Conservation (phyloP, 2,797 vertebrate species). For the Enteromius paludinosus region DNA sequence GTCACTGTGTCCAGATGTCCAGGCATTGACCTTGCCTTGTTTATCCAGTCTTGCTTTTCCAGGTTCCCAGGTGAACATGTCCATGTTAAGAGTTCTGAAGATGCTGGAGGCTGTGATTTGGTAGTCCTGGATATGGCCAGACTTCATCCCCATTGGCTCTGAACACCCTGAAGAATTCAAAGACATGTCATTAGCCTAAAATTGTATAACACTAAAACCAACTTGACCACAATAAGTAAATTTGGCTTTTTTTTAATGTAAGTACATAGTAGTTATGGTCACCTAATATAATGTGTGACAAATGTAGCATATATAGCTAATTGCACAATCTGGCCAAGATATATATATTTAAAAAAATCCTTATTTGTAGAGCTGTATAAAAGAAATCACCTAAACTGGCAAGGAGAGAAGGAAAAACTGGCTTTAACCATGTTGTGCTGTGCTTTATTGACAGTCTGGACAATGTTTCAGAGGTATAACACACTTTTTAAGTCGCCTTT, state of each 20-base stretch:
- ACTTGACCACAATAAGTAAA: too few species aligned
- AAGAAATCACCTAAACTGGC: not conserved
- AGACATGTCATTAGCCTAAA: not conserved
- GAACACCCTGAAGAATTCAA: slow-evolving; percentile 86
- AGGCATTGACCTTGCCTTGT: slow-evolving; percentile 98
- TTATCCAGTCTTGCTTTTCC: slow-evolving; percentile 96
- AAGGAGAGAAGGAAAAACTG: not conserved
- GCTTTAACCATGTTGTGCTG: not conserved
- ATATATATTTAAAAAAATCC: too few species aligned
- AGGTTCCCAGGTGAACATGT: slow-evolving; percentile 99
- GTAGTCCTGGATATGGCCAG: slow-evolving; percentile 95
- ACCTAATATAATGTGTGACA: too few species aligned
- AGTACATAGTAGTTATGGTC: too few species aligned
- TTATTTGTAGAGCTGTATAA: not conserved
- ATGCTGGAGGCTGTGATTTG: slow-evolving; percentile 94
- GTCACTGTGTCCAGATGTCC: slow-evolving; percentile 96
- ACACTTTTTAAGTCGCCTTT: not conserved
- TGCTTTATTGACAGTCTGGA: slow-evolving; percentile 19
- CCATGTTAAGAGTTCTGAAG: slow-evolving; percentile 98
- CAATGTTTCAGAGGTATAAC: slow-evolving; percentile 6
- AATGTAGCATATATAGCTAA: not conserved
- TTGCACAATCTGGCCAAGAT: not conserved
- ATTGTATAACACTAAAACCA: not conserved
- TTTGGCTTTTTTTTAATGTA: too few species aligned
- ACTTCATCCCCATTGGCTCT: slow-evolving; percentile 97